phyloP scores from a whole-genome alignment of 2,797 vertebrate genomes.

The Huso huso region DNA sequence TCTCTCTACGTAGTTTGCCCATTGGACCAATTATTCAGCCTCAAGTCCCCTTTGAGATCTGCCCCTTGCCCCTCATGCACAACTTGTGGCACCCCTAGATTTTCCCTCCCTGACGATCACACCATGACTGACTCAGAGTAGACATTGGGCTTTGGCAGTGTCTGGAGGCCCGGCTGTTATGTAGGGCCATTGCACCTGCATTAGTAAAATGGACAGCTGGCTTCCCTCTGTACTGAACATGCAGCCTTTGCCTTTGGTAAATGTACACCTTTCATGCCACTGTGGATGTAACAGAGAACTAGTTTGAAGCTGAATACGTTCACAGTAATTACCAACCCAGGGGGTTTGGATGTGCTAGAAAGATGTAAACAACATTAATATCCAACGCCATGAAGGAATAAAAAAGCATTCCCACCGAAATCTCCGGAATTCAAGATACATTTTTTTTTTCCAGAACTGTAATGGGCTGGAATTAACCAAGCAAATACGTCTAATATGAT shows the following conservation, averaged over 20 bases:
- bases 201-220: conserved; percentile 18
- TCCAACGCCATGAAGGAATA: not conserved
- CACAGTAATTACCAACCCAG: not conserved
- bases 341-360: not conserved
- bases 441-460: not conserved
- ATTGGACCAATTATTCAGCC: no score
- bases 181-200: conserved; percentile 34
- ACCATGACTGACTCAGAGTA: conserved; percentile 6
- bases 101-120: conserved; percentile 25
- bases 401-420: not conserved
- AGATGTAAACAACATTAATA: not conserved
- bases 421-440: not conserved
- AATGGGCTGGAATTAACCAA: conserved; percentile 3
- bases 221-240: conserved; percentile 17
- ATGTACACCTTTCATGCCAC: not conserved
- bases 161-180: conserved; percentile 44
- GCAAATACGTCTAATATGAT: conserved; percentile 24
- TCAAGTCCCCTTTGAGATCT: conserved; percentile 5
- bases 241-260: not conserved
- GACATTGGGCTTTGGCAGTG: conserved; percentile 28
- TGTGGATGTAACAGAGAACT: not conserved
- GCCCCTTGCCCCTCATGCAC: conserved; percentile 1
- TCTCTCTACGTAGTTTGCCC: no score
- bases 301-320: no score
- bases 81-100: no score